Conservation (phyloP, 2,113 vertebrate species). For the Dicrurus megarhynchus region DNA sequence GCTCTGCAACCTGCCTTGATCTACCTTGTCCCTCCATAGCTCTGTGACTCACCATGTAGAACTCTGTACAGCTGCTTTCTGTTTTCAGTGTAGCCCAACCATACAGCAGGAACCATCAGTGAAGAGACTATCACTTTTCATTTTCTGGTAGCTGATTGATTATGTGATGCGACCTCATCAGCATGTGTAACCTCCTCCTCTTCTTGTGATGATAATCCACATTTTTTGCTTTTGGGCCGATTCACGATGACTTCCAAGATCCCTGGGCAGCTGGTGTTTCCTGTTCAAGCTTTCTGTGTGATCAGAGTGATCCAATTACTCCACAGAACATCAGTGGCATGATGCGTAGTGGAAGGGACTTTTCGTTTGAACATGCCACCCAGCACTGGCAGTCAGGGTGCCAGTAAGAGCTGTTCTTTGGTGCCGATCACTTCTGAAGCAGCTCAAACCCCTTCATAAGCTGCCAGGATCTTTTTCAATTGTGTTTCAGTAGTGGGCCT, state of each 20-base stretch:
- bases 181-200: neutral
- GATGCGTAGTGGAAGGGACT: neutral
- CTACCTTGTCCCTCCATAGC: neutral
- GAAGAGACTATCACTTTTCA: neutral
- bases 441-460: neutral
- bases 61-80: neutral
- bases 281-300: neutral
- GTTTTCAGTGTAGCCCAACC: neutral
- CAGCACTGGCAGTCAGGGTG: neutral
- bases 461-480: neutral
- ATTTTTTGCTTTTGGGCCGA: neutral
- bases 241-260: neutral
- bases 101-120: neutral
- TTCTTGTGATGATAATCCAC: neutral
- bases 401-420: neutral
- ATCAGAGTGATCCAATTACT: neutral
- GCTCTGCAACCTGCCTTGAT: neutral
- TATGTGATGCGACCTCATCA: neutral
- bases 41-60: neutral
- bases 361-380: neutral
- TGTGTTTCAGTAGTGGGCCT: neutral
- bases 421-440: neutral
- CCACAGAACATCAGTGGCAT: neutral
- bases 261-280: neutral
- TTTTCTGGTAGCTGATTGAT: neutral